Evolutionary conservation across 2,797 vertebrate genomes (phyloP), one percentile per base, ranked within the genome.

Genomic region (Onychomys torridus): DNA sequence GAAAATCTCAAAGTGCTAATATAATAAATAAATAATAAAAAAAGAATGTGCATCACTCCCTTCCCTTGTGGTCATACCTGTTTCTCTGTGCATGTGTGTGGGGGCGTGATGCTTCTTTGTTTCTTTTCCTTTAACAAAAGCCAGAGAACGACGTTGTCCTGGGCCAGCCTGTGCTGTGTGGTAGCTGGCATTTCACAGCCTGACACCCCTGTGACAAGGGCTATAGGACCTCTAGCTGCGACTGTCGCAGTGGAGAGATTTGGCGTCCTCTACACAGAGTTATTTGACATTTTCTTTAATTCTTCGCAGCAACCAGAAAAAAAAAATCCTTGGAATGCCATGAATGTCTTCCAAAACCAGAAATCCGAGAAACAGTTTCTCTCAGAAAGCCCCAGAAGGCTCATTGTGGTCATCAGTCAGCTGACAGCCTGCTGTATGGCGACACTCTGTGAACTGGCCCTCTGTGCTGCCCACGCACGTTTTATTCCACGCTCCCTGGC

Each of bases 201-300:
- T 32, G n/a, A 55, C 82, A 94, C 19, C 40, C 23, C 52, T 12
- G 23, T 16, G 57, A 75, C 71, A 69, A 46, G 63, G 27, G 29
- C 40, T 75, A 49, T 84, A 19, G 23, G 59, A 25, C 40, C 40
- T 63, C 49, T 9, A n/a, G 10, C 46, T 86, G 34, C 34, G 40
- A 95, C 75, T 40, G 25, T 37, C 82, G 96, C 73, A 10, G 21
- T 49, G 34, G 65, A 94, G 94, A 23, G 37, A 93, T 69, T 63
- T 96, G 94, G 75, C 73, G 81, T 75, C 57, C 91, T 75, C 11
- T 89, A 27, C 27, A 21, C 32, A 85, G 89, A 1, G 16, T 81
- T 84, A 69, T 92, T 93, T 84, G 94, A 90, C 46, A 92, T 97
- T 97, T 96, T 88, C 78, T 90, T 95, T 92, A 96, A 52, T 79